Evolutionary conservation across 2,113 vertebrate genomes (phyloP).

Genomic region (Triplophysa siluroides): DNA sequence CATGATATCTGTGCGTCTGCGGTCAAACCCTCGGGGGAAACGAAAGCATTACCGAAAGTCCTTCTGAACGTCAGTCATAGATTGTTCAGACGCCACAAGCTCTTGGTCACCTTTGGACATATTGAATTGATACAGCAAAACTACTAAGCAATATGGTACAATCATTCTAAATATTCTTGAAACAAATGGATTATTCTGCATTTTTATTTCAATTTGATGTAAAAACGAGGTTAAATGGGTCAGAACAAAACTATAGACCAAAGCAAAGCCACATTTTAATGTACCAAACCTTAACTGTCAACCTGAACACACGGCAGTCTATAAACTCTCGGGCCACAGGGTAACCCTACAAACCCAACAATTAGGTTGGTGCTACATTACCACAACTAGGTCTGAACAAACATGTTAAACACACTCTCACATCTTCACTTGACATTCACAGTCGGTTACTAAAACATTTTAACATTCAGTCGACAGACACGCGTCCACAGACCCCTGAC

Average conservation of each 20-base stretch:
- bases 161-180: too few species aligned
- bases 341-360: not conserved
- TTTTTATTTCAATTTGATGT: too few species aligned
- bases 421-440: constrained; percentile 20
- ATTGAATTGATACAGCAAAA: not conserved
- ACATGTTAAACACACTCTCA: constrained; percentile 14
- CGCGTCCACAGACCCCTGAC: constrained; percentile 7
- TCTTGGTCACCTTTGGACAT: not conserved
- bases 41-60: constrained; percentile 13
- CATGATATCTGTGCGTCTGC: constrained; percentile 1
- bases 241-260: not conserved
- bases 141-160: too few species aligned
- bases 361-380: constrained; percentile 15
- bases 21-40: constrained; percentile 2
- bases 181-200: too few species aligned
- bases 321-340: constrained; percentile 18
- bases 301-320: constrained; percentile 8
- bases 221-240: too few species aligned
- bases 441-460: not conserved
- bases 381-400: constrained; percentile 35
- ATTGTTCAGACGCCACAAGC: not conserved
- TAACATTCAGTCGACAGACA: constrained; percentile 15
- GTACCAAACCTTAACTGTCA: not conserved
- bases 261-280: not conserved
- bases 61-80: not conserved